These are phyloP conservation scores for Pogonophryne albipinna DNA, from an alignment of 2,797 vertebrate species.

Conservation along the genomic window DNA sequence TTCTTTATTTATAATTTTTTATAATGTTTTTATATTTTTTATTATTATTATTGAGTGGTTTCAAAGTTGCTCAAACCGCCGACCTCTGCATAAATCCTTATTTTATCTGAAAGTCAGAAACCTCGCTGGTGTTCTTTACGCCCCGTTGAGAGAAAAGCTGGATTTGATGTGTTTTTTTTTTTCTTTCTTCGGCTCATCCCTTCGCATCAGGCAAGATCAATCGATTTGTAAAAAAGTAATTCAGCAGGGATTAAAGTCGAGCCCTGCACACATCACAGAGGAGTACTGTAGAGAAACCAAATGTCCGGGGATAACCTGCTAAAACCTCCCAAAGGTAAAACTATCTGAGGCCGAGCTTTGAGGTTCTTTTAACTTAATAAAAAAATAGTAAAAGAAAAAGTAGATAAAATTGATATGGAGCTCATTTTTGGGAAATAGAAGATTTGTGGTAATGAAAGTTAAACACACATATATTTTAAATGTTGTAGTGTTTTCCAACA, in stretches of 20 bases:
- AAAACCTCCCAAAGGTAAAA: not conserved
- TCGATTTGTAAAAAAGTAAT: constrained; percentile 33
- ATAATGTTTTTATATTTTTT: no score
- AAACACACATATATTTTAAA: no score
- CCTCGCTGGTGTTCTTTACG: not conserved
- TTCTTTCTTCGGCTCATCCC: not conserved
- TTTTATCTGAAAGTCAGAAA: not conserved
- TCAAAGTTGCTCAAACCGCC: no score
- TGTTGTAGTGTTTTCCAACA: no score
- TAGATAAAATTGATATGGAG: constrained; percentile 12
- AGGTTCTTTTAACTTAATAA: not conserved
- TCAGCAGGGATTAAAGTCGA: constrained; percentile 21
- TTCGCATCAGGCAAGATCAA: constrained; percentile 14
- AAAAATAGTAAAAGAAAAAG: not conserved
- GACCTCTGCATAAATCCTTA: not conserved
- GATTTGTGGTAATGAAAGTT: no score
- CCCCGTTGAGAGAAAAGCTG: not conserved
- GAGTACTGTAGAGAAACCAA: constrained; percentile 24
- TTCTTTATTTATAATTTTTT: no score
- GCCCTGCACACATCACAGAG: constrained; percentile 15
- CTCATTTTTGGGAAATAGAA: no score
- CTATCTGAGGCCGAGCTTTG: not conserved
- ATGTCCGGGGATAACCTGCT: constrained; percentile 9
- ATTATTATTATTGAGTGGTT: no score
- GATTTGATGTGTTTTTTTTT: constrained; percentile 5